A percentile compares a stretch with the other conserved stretches of the same genome.
Conservation (phyloP, 2,113 vertebrate genomes). For the Emberiza fucata region DNA sequence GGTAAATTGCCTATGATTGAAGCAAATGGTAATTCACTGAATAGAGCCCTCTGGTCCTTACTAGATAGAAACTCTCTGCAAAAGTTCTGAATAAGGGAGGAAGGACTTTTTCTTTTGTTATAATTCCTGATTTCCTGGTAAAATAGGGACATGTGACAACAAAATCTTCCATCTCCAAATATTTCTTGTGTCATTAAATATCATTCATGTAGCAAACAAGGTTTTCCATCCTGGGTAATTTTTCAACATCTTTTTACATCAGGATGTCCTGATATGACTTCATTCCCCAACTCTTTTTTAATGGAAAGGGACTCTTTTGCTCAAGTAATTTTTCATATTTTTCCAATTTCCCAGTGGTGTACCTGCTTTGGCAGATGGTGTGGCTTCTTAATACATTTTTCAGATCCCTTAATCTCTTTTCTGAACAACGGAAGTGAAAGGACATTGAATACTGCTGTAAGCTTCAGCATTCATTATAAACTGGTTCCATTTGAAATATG, state of each 20-base stretch:
- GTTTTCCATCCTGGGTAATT: not conserved
- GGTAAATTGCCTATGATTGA: slow-evolving; percentile 35
- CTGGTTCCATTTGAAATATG: not conserved
- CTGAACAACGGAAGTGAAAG: not conserved
- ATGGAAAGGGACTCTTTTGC: not conserved
- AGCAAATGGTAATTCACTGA: slow-evolving; percentile 14
- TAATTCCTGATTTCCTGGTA: not conserved
- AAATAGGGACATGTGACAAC: not conserved
- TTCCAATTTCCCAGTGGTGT: not conserved
- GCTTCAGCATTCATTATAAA: not conserved
- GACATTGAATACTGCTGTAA: not conserved
- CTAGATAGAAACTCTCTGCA: not conserved
- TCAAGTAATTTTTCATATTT: not conserved
- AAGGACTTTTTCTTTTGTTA: not conserved
- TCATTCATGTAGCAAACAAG: not conserved
- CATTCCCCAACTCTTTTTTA: not conserved
- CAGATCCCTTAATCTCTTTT: not conserved
- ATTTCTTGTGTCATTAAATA: not conserved
- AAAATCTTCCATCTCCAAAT: not conserved
- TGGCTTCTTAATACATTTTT: not conserved
- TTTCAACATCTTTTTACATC: not conserved
- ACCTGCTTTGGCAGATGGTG: not conserved
- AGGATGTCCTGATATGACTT: not conserved
- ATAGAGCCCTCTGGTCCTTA: not conserved
- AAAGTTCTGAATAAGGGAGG: not conserved